Evolutionary conservation across 2,113 vertebrate species (phyloP), one percentile per base, ranked within the genome.

Genomic region (Eidolon helvum): DNA sequence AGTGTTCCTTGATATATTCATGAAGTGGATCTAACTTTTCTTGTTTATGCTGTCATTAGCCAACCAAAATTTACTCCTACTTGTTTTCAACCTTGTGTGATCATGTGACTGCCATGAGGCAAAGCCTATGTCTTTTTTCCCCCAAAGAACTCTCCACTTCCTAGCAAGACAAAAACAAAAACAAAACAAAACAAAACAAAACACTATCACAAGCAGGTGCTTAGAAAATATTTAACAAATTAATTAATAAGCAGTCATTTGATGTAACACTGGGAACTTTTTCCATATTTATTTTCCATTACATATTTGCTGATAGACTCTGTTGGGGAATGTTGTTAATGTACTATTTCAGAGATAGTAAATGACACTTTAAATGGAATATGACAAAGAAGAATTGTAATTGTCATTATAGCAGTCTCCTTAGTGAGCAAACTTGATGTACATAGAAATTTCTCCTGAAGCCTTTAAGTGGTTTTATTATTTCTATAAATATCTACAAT

Each of bases 171-270:
- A 71, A 40, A 71, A 12, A 71, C 66, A 35, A 57, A n/a, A 55
- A 45, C 45, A 12, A 45, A 65, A 38, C 50, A 50, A 50, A 50
- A 50, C 14, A 50, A 50, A 48, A 12, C 48, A 48, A 48, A 50
- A 55, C 74, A 2, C 14, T 55, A 61, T 68, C 75, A 66, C 68
- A 68, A 38, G 10, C 21, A n/a, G 7, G 10, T 33, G 53, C 8
- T 84, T 89, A 61, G 69, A 75, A 89, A 79, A 92, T 77, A 71
- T 90, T 80, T 87, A 63, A 14, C 77, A 63, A 79, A 85, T n/a
- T 78, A 63, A 48, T 63, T 72, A 65, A 33, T 63, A 84, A 85
- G 33, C 65, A 18, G 35, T 84, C 33, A 53, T 85, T 78, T 63
- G 30, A 63, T 93, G 24, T 57, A 63, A 55, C 61, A 59, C 24